Conservation (phyloP, 1,140 invertebrate species). For the Periplaneta americana region DNA sequence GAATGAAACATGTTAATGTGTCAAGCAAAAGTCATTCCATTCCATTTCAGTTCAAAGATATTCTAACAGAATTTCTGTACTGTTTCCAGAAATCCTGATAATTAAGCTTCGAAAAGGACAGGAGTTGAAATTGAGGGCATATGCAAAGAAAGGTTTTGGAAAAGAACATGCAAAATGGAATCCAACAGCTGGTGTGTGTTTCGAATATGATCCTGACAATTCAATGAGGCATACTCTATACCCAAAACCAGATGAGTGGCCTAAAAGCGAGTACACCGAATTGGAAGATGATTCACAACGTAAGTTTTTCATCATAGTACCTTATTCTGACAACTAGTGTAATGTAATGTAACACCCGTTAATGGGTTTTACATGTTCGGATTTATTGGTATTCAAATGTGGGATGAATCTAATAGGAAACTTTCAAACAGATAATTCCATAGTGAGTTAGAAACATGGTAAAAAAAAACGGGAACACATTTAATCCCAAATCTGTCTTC, state of each 20-base stretch:
- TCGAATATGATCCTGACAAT: constrained; percentile 99
- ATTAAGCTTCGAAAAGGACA: constrained; percentile 98
- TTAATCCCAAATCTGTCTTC: too few species aligned
- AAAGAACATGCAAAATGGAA: constrained; percentile 99
- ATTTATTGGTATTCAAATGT: too few species aligned
- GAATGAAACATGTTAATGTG: too few species aligned
- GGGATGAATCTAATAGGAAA: too few species aligned
- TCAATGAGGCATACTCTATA: constrained; percentile 91
- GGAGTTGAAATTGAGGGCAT: constrained; percentile 91
- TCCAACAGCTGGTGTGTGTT: constrained; percentile 94
- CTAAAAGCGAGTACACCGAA: constrained; percentile 95
- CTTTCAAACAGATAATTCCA: too few species aligned
- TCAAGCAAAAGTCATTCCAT: too few species aligned
- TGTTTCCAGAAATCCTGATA: constrained; percentile 79
- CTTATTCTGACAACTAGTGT: too few species aligned
- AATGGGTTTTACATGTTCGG: background rate
- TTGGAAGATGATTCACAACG: constrained; percentile 72
- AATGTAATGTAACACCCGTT: background rate
- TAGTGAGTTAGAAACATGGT: too few species aligned
- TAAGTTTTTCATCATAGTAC: background rate
- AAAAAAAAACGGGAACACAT: too few species aligned
- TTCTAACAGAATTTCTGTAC: background rate
- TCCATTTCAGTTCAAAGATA: too few species aligned
- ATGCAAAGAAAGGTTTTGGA: constrained; percentile 88
- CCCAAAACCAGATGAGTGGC: constrained; percentile 99